Percentiles rank a stretch among this genome's conserved stretches.
These are phyloP conservation scores for Zaprionus inermis DNA, from an alignment of 1,140 invertebrate genomes.

Conservation along the genomic window DNA sequence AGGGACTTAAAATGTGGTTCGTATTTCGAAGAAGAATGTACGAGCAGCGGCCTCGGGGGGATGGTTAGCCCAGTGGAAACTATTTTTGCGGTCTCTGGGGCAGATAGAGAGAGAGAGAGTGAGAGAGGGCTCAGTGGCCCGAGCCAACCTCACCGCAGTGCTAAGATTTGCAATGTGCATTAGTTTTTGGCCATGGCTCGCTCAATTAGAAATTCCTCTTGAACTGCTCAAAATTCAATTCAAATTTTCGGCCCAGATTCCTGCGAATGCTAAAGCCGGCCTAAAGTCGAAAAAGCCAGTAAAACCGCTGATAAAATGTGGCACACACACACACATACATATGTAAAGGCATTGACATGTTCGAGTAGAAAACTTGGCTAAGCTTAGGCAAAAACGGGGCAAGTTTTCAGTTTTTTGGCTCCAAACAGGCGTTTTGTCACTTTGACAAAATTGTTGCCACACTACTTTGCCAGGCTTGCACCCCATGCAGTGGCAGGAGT, in stretches of 20 bases:
- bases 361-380: conserved; percentile 49
- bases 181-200: conserved; percentile 48
- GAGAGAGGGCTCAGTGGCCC: not conserved
- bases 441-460: conserved; percentile 81
- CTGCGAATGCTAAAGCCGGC: conserved; percentile 32
- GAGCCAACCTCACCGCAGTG: conserved; percentile 30
- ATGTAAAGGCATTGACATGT: conserved; percentile 20
- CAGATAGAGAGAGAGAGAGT: not conserved
- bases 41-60: not conserved
- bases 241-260: conserved; percentile 58
- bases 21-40: not conserved
- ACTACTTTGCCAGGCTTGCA: conserved; percentile 38
- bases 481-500: not conserved
- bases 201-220: conserved; percentile 79
- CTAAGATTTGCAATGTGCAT: conserved; percentile 59
- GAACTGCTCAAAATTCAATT: conserved; percentile 78
- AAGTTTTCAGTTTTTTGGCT: conserved; percentile 67
- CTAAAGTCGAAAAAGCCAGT: conserved; percentile 59
- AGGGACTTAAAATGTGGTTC: conserved; percentile 72
- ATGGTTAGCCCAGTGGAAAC: conserved; percentile 58
- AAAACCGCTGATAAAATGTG: conserved; percentile 75
- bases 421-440: conserved; percentile 72
- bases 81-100: conserved; percentile 71
- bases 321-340: conserved; percentile 29
- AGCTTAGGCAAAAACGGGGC: conserved; percentile 56